phyloP scores from a whole-genome alignment of 2,888 invertebrate genomes.

The Lutraria lutraria region DNA sequence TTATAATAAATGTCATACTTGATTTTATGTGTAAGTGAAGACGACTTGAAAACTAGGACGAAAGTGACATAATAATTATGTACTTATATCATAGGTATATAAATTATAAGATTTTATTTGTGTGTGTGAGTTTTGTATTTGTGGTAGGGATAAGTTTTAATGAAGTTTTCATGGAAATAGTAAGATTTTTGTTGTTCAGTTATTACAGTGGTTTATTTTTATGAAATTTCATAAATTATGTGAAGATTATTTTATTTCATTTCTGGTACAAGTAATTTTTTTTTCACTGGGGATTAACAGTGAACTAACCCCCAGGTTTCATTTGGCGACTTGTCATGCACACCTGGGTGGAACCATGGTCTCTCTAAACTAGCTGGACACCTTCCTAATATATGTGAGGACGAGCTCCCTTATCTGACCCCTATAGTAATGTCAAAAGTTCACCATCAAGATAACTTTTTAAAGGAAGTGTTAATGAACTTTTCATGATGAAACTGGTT shows the following conservation, averaged over 20 bases:
- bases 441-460: no score
- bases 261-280: not conserved
- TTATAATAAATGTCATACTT: slow-evolving; percentile 6
- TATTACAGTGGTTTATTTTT: no score
- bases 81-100: not conserved
- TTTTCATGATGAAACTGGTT: not conserved
- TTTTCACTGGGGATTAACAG: no score
- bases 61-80: not conserved
- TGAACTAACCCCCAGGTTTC: no score
- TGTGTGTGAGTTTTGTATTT: not conserved
- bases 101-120: slow-evolving; percentile 5
- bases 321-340: no score
- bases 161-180: not conserved
- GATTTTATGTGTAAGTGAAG: not conserved
- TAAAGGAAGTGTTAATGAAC: not conserved
- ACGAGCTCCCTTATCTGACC: no score
- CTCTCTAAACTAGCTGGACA: no score
- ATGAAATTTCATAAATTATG: no score
- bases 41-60: not conserved
- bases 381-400: no score
- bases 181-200: not conserved
- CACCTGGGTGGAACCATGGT: no score
- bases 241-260: not conserved
- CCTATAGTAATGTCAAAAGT: no score
- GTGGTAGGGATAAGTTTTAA: not conserved